A percentile compares a stretch with the other conserved stretches of the same genome.
Conservation (phyloP, 2,797 vertebrate genomes). For the Sebastes nivosus region DNA sequence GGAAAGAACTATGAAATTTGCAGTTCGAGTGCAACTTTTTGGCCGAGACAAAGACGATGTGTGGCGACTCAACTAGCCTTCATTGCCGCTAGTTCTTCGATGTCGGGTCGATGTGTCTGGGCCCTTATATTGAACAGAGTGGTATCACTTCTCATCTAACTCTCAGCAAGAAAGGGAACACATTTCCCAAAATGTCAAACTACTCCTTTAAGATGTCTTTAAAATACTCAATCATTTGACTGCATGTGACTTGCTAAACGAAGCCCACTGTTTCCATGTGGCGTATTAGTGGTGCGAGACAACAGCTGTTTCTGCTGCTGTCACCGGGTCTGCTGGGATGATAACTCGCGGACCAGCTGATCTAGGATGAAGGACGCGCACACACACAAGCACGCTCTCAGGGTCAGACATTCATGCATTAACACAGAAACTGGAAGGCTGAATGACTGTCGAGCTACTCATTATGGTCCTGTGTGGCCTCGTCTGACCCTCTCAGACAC, state of each 20-base stretch:
- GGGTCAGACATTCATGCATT: constrained; percentile 6
- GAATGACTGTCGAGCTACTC: constrained; percentile 20
- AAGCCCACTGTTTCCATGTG: background rate
- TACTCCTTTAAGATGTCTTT: background rate
- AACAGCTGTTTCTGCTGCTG: constrained; percentile 27
- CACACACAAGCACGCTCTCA: background rate
- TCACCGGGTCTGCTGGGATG: constrained; percentile 11
- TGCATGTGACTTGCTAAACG: background rate
- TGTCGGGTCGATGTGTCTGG: no score
- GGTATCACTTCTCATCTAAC: background rate
- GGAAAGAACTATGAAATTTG: no score
- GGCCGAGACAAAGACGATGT: no score
- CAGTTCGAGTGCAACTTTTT: no score
- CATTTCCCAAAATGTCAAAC: background rate
- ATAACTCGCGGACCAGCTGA: constrained; percentile 24
- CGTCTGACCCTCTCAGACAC: constrained; percentile 10
- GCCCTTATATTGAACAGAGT: background rate
- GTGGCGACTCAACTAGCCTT: no score
- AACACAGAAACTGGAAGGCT: constrained; percentile 23
- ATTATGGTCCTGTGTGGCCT: constrained; percentile 16
- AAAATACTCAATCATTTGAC: background rate
- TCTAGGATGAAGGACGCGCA: background rate
- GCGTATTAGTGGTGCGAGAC: background rate
- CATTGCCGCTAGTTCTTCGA: no score
- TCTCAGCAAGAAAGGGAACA: background rate